Evolutionary conservation across 2,888 invertebrate species (phyloP).

Genomic region (Amphiduros pacificus): DNA sequence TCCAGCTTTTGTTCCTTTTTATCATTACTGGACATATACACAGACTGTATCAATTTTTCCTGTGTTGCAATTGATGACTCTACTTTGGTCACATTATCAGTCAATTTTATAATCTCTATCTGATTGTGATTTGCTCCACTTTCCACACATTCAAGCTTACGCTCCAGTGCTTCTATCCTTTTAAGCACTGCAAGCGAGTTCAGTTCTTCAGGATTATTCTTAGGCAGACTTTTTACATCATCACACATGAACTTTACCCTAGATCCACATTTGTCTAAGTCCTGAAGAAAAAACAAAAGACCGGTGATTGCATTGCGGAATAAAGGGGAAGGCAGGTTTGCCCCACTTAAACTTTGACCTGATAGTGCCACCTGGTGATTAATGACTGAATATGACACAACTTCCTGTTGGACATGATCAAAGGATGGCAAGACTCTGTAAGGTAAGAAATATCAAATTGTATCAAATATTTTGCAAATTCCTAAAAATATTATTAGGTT

Average conservation of each 20-base stretch:
- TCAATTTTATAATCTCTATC: background rate
- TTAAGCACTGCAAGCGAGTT: background rate
- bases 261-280: background rate
- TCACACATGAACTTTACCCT: background rate
- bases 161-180: background rate
- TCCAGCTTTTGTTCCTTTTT: background rate
- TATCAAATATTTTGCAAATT: too few relatives aligned
- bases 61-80: background rate
- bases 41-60: background rate
- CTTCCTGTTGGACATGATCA: too few relatives aligned
- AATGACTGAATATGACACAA: too few relatives aligned
- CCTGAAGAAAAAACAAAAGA: too few relatives aligned
- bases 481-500: too few relatives aligned
- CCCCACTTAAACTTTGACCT: too few relatives aligned
- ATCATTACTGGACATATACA: background rate
- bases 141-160: background rate
- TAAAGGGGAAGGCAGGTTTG: too few relatives aligned
- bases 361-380: too few relatives aligned
- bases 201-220: background rate
- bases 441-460: too few relatives aligned
- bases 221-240: background rate
- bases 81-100: background rate
- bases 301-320: too few relatives aligned
- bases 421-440: too few relatives aligned
- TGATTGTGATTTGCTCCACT: background rate